A percentile compares a stretch with the other conserved stretches of the same genome.
Conservation (phyloP, 2,797 vertebrate species). For the Microcaecilia unicolor region DNA sequence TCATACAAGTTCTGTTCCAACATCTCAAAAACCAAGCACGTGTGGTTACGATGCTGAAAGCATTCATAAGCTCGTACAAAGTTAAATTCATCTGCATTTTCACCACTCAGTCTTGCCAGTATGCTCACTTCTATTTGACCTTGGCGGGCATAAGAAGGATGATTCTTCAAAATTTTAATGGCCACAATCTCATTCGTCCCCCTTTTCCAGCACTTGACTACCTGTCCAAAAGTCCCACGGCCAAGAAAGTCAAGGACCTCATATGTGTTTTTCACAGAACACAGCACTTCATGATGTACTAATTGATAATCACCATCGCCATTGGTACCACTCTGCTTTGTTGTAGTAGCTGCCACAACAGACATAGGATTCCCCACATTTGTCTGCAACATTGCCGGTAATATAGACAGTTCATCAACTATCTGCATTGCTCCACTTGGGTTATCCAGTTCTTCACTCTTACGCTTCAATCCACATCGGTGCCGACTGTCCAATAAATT, state of each 20-base stretch:
- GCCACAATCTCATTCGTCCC: constrained; percentile 93
- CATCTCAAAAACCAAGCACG: constrained; percentile 98
- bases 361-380: constrained; percentile 76
- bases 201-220: constrained; percentile 98
- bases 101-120: constrained; percentile 86
- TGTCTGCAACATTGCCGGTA: constrained; percentile 95
- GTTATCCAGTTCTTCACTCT: constrained; percentile 90
- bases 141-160: constrained; percentile 93
- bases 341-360: constrained; percentile 54
- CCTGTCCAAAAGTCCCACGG: constrained; percentile 94
- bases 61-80: constrained; percentile 94
- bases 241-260: constrained; percentile 97
- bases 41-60: constrained; percentile 96
- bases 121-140: constrained; percentile 98
- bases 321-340: constrained; percentile 66
- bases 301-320: constrained; percentile 95
- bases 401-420: constrained; percentile 90
- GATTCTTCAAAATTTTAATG: constrained; percentile 96
- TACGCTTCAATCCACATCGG: constrained; percentile 97
- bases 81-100: constrained; percentile 95
- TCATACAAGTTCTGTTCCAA: constrained; percentile 97
- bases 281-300: constrained; percentile 92
- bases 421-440: constrained; percentile 90
- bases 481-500: constrained; percentile 75
- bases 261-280: constrained; percentile 95